Evolutionary conservation across 2,113 vertebrate species (phyloP).

Genomic region (Microtus montanus): DNA sequence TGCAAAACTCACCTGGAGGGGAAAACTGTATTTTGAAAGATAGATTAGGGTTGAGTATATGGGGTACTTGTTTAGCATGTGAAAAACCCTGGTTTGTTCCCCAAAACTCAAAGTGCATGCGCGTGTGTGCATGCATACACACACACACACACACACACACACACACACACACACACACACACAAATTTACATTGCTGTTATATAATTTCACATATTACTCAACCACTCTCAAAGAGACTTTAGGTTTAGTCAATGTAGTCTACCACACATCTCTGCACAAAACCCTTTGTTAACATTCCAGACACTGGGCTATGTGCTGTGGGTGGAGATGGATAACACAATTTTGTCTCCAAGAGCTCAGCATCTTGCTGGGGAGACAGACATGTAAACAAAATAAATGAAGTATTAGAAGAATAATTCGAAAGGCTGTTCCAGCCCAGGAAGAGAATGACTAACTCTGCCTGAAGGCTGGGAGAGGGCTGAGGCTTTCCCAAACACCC

Average conservation of each 20-base stretch:
- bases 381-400: conserved; percentile 73
- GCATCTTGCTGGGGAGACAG: conserved; percentile 69
- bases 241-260: conserved; percentile 7
- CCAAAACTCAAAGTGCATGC: not conserved
- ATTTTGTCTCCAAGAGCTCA: conserved; percentile 55
- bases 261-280: not conserved
- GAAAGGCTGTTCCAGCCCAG: conserved; percentile 62
- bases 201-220: conserved; percentile 24
- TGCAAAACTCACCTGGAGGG: not conserved
- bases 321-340: conserved; percentile 37
- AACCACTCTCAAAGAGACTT: not conserved
- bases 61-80: not conserved
- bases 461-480: conserved; percentile 63
- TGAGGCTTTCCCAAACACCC: conserved; percentile 52
- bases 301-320: conserved; percentile 11
- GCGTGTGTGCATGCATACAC: not conserved
- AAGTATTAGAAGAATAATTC: conserved; percentile 72
- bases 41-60: not conserved
- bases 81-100: not conserved
- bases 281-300: conserved; percentile 46
- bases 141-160: not conserved
- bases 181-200: not conserved
- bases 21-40: not conserved
- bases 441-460: conserved; percentile 73
- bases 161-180: not conserved